phyloP scores from a whole-genome alignment of 2,888 invertebrate species.

The Phasia obesa region DNA sequence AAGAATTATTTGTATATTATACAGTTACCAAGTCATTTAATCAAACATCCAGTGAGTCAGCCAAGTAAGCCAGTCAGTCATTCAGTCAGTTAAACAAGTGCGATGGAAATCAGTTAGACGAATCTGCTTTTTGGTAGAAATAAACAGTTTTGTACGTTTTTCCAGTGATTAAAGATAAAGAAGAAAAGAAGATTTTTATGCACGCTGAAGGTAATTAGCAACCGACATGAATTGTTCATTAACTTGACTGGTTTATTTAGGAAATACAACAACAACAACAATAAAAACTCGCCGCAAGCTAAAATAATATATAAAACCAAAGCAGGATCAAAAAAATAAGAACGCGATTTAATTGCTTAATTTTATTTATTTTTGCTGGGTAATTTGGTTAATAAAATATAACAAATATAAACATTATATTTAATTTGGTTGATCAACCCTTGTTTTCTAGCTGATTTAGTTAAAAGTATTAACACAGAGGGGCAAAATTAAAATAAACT shows the following conservation, averaged over 20 bases:
- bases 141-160: constrained; percentile 36
- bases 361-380: constrained; percentile 22
- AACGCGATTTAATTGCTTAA: constrained; percentile 47
- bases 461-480: too few species aligned
- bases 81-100: constrained; percentile 40
- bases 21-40: constrained; percentile 41
- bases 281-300: constrained; percentile 18
- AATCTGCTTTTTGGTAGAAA: constrained; percentile 42
- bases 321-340: constrained; percentile 8
- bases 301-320: constrained; percentile 9
- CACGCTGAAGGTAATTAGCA: constrained; percentile 67
- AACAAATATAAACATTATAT: constrained; percentile 41
- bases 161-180: constrained; percentile 53
- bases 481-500: too few species aligned
- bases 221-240: constrained; percentile 69
- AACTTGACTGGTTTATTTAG: constrained; percentile 55
- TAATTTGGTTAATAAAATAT: constrained; percentile 40
- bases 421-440: constrained; percentile 33
- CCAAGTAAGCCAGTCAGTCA: constrained; percentile 37
- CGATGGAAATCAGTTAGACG: constrained; percentile 61
- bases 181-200: constrained; percentile 57
- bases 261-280: constrained; percentile 3
- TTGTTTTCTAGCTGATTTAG: too few species aligned
- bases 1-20: constrained; percentile 12
- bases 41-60: constrained; percentile 11